phyloP scores from a whole-genome alignment of 2,797 vertebrate species.

The Garrulus glandarius region DNA sequence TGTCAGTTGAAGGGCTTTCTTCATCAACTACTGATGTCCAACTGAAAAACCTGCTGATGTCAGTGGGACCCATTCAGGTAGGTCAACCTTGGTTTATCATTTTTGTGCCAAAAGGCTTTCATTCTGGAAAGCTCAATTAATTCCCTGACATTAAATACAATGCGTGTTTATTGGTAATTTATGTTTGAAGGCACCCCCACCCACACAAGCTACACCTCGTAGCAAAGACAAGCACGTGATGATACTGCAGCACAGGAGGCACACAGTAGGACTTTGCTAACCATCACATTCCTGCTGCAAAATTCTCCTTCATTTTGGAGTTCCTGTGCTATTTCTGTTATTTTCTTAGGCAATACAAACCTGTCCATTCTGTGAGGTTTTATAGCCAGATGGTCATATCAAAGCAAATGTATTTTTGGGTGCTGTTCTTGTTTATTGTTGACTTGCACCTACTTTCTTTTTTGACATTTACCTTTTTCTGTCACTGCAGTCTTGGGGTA shows the following conservation, averaged over 20 bases:
- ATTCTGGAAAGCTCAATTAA: conserved; percentile 22
- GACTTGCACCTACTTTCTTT: background rate
- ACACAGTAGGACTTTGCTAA: background rate
- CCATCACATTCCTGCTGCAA: background rate
- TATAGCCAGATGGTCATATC: background rate
- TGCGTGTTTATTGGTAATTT: conserved; percentile 20
- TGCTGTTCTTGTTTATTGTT: background rate
- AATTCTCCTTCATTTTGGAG: background rate
- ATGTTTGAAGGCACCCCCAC: conserved; percentile 22
- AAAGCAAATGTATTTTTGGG: background rate
- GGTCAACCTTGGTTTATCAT: conserved; percentile 46
- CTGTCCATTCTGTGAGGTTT: background rate
- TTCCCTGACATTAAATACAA: conserved; percentile 21
- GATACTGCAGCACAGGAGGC: background rate
- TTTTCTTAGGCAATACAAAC: background rate
- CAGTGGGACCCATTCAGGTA: conserved; percentile 97
- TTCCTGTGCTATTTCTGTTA: background rate
- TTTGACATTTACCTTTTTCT: background rate
- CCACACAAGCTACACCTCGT: background rate
- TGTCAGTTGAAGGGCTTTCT: conserved; percentile 96
- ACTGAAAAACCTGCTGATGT: conserved; percentile 91
- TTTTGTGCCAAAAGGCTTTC: conserved; percentile 64
- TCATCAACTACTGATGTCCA: conserved; percentile 92
- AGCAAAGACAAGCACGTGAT: background rate
- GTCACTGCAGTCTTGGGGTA: background rate